phyloP scores from a whole-genome alignment of 92 coral and sea anemone genomes.

The Palythoa grandis region DNA sequence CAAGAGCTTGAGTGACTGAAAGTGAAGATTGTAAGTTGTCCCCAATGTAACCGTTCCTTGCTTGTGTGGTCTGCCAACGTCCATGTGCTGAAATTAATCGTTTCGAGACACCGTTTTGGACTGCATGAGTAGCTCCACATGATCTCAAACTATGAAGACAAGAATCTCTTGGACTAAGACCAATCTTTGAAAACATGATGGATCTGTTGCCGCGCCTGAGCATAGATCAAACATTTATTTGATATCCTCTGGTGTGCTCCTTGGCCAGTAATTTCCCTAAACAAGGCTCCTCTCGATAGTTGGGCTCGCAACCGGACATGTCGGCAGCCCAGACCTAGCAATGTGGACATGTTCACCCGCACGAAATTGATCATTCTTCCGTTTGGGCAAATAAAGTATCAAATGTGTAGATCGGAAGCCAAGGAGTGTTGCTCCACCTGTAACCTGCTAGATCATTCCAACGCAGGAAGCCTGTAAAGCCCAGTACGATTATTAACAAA shows the following conservation, averaged over 20 bases:
- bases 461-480: constrained; percentile 29
- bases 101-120: too few relatives aligned
- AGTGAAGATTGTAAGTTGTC: constrained; percentile 15
- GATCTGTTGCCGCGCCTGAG: constrained; percentile 27
- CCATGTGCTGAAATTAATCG: too few relatives aligned
- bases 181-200: too few relatives aligned
- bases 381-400: too few relatives aligned
- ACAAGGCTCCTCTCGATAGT: constrained; percentile 13
- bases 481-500: constrained; percentile 2
- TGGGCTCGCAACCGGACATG: constrained; percentile 7
- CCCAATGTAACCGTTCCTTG: too few relatives aligned
- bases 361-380: not conserved
- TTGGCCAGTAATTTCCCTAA: constrained; percentile 29
- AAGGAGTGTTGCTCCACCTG: constrained; percentile 21
- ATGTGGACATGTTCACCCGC: constrained; percentile 8
- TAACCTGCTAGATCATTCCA: constrained; percentile 22
- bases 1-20: constrained; percentile 4
- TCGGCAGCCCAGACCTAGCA: constrained; percentile 19
- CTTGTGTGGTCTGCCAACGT: constrained; percentile 27
- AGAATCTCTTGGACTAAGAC: too few relatives aligned
- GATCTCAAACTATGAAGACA: too few relatives aligned
- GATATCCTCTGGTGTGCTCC: constrained; percentile 35
- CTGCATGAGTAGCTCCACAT: too few relatives aligned
- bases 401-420: not conserved
- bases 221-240: constrained; percentile 7